These are phyloP conservation scores for Xestobium rufovillosum DNA, from an alignment of 2,888 invertebrate genomes.

Conservation along the genomic window DNA sequence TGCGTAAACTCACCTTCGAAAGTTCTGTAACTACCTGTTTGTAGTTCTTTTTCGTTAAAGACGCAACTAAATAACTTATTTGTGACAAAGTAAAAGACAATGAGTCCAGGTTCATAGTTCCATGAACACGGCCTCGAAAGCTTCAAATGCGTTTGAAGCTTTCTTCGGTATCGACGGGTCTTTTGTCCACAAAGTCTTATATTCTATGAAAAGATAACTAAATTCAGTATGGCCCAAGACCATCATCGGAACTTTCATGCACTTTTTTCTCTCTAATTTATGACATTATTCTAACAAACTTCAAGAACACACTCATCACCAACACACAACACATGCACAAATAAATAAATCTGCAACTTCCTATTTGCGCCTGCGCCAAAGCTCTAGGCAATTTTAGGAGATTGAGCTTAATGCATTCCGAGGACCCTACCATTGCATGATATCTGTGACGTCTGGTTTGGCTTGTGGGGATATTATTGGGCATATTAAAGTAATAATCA, in stretches of 20 bases:
- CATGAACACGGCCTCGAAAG: slow-evolving; percentile 78
- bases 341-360: slow-evolving; percentile 24
- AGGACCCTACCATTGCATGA: no score
- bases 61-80: slow-evolving; percentile 94
- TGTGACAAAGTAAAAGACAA: slow-evolving; percentile 97
- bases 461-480: no score
- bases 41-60: slow-evolving; percentile 93
- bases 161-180: slow-evolving; percentile 72
- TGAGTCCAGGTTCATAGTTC: slow-evolving; percentile 99
- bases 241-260: slow-evolving; percentile 43
- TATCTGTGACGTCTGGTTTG: no score
- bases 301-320: slow-evolving; percentile 25
- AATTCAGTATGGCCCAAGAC: slow-evolving; percentile 44
- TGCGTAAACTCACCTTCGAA: slow-evolving; percentile 65
- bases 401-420: no score
- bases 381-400: no score
- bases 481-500: no score
- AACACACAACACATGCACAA: slow-evolving; percentile 33
- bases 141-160: slow-evolving; percentile 92
- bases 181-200: slow-evolving; percentile 46
- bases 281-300: slow-evolving; percentile 21
- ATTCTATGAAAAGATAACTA: slow-evolving; percentile 41
- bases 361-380: no score
- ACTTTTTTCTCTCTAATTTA: slow-evolving; percentile 37
- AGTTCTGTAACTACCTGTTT: slow-evolving; percentile 84